Evolutionary conservation across 2,888 invertebrate genomes (phyloP).

Genomic region (Heliconius sara): DNA sequence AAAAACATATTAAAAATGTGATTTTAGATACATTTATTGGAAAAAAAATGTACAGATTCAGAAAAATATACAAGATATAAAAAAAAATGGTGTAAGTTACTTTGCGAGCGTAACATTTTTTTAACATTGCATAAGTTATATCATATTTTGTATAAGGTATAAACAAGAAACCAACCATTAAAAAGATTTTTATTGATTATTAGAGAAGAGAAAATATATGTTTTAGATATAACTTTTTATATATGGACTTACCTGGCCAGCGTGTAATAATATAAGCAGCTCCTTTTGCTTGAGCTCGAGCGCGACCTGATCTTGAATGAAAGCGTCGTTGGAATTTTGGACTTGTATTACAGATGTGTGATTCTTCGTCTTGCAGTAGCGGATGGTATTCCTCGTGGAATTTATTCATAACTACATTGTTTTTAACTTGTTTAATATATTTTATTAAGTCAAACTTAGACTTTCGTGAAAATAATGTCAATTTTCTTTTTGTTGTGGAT

Average conservation of each 20-base stretch:
- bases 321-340: slow-evolving; percentile 57
- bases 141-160: background rate
- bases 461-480: background rate
- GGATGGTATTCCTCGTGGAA: slow-evolving; percentile 67
- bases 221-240: background rate
- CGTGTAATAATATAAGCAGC: slow-evolving; percentile 67
- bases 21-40: background rate
- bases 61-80: too few species aligned
- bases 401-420: slow-evolving; percentile 69
- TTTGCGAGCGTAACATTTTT: background rate
- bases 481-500: slow-evolving; percentile 4
- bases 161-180: background rate
- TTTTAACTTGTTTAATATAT: slow-evolving; percentile 51
- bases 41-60: background rate
- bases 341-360: slow-evolving; percentile 50
- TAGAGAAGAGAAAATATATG: background rate
- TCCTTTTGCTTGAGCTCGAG: slow-evolving; percentile 63
- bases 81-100: background rate
- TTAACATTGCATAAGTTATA: background rate
- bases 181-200: too few species aligned
- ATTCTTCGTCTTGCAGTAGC: slow-evolving; percentile 70
- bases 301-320: slow-evolving; percentile 58
- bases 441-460: background rate
- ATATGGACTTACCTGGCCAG: slow-evolving; percentile 69
- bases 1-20: background rate